phyloP scores from a whole-genome alignment of 1,140 invertebrate genomes.

The Muscidifurax raptorellus region DNA sequence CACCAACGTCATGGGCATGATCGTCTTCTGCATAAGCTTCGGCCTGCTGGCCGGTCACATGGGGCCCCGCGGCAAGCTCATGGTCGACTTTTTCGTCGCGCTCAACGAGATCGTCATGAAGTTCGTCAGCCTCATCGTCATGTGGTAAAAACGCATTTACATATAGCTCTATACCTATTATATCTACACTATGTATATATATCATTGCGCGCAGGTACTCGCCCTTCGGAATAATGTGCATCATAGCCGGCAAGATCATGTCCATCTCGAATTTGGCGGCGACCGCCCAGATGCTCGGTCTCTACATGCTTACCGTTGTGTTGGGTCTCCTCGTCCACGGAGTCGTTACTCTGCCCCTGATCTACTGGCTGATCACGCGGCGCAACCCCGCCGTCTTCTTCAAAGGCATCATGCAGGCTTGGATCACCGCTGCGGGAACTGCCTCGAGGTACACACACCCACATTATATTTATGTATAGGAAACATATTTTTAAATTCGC shows the following conservation, averaged over 20 bases:
- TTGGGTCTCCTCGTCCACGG: slow-evolving; percentile 81
- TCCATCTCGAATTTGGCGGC: slow-evolving; percentile 79
- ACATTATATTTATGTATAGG: no score
- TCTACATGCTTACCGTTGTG: slow-evolving; percentile 82
- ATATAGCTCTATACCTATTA: no score
- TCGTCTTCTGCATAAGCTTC: slow-evolving; percentile 78
- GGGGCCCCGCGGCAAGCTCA: slow-evolving; percentile 75
- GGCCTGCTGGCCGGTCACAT: slow-evolving; percentile 77
- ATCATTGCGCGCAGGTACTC: slow-evolving; percentile 80
- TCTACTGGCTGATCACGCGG: slow-evolving; percentile 80
- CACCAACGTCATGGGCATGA: slow-evolving; percentile 78
- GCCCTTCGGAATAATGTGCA: slow-evolving; percentile 83
- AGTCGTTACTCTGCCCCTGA: slow-evolving; percentile 79
- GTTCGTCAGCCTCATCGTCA: slow-evolving; percentile 76
- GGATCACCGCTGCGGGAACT: slow-evolving; percentile 82
- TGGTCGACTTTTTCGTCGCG: slow-evolving; percentile 77
- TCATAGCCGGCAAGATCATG: slow-evolving; percentile 83
- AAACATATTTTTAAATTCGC: no score
- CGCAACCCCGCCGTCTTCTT: slow-evolving; percentile 81
- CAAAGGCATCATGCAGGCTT: slow-evolving; percentile 79
- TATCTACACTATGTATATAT: no score
- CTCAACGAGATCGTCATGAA: slow-evolving; percentile 80
- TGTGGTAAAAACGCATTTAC: slow-evolving; percentile 74
- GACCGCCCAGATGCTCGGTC: slow-evolving; percentile 79
- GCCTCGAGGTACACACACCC: slow-evolving; percentile 80